Percentiles rank a stretch among this genome's conserved stretches.
Conservation (phyloP, 1,140 invertebrate species). For the Scaptomyza montana region DNA sequence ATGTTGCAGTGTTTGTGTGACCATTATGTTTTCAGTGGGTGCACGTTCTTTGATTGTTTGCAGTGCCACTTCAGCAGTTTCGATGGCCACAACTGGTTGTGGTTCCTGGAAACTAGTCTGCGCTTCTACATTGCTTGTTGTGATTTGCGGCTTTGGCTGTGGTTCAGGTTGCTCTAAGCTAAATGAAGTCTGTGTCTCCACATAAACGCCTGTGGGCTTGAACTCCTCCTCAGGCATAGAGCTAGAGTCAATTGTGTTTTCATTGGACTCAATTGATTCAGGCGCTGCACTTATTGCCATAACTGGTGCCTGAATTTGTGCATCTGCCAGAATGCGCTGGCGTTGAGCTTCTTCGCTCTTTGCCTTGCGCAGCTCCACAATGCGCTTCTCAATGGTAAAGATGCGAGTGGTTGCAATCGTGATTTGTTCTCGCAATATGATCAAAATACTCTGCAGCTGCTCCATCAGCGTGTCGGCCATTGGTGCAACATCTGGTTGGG, state of each 20-base stretch:
- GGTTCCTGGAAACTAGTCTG: conserved; percentile 85
- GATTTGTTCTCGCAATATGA: conserved; percentile 73
- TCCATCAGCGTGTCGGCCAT: conserved; percentile 73
- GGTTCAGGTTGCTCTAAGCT: conserved; percentile 73
- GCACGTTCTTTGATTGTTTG: conserved; percentile 76
- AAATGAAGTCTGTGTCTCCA: conserved; percentile 85
- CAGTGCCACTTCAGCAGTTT: conserved; percentile 71
- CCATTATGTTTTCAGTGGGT: conserved; percentile 88
- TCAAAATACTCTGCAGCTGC: conserved; percentile 75
- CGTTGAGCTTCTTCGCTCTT: conserved; percentile 69
- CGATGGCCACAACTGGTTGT: conserved; percentile 44
- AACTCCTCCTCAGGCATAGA: conserved; percentile 81
- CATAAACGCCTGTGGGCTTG: conserved; percentile 57
- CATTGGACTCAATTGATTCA: conserved; percentile 65
- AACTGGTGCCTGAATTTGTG: conserved; percentile 62
- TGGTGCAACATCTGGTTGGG: conserved; percentile 77
- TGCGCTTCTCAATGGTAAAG: conserved; percentile 78
- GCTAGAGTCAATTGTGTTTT: conserved; percentile 69
- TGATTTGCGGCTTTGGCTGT: conserved; percentile 29
- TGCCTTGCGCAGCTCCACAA: conserved; percentile 71
- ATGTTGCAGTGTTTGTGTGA: conserved; percentile 87
- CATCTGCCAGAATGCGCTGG: conserved; percentile 61
- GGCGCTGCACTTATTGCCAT: conserved; percentile 19
- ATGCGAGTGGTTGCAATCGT: conserved; percentile 77
- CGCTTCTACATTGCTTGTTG: conserved; percentile 86